phyloP scores from a whole-genome alignment of 2,113 vertebrate species.

The Prolemur simus region DNA sequence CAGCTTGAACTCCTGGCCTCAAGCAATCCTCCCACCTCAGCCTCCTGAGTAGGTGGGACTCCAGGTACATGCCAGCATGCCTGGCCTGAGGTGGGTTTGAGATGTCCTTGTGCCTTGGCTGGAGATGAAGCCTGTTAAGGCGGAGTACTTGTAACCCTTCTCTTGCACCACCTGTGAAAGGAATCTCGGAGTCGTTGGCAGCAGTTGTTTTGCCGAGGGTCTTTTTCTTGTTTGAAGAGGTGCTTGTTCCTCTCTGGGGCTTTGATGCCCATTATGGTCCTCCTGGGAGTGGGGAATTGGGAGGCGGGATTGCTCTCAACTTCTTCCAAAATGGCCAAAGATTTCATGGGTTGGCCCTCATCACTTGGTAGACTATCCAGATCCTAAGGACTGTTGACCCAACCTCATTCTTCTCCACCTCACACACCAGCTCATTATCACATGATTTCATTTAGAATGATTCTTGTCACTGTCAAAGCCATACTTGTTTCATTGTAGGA shows the following conservation, averaged over 20 bases:
- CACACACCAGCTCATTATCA: neutral
- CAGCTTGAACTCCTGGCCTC: too few species aligned
- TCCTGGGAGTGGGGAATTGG: fast-evolving
- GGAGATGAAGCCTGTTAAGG: too few species aligned
- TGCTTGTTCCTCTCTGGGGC: neutral
- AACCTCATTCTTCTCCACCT: neutral
- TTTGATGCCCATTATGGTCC: neutral
- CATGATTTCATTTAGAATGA: neutral
- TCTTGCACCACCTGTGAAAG: too few species aligned
- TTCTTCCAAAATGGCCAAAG: neutral
- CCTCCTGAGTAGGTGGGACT: too few species aligned
- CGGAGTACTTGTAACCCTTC: too few species aligned
- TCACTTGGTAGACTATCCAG: neutral
- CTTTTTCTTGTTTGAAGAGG: neutral
- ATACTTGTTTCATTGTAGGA: neutral
- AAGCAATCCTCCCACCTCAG: too few species aligned
- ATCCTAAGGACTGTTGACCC: neutral
- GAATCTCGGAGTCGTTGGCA: too few species aligned
- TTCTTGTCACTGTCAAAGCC: neutral
- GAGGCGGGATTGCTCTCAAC: fast-evolving
- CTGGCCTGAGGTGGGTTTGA: too few species aligned
- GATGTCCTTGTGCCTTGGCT: too few species aligned
- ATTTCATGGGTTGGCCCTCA: neutral
- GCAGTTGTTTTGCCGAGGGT: too few species aligned
- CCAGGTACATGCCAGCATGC: too few species aligned